Conservation (phyloP, 2,888 invertebrate species). For the Rhimphoctona megacephalus region DNA sequence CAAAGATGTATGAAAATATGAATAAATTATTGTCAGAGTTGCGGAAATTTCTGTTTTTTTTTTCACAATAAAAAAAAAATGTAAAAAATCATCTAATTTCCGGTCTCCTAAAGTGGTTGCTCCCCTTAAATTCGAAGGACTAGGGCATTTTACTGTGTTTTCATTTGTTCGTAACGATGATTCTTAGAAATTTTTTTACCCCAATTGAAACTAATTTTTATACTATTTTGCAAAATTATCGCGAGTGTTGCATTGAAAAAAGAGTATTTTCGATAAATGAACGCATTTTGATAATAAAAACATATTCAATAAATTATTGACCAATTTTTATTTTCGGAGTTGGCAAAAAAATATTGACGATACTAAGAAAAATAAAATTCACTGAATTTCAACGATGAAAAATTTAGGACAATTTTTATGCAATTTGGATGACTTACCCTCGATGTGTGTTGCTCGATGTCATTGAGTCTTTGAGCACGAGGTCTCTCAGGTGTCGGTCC, state of each 20-base stretch:
- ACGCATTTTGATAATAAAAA: too few species aligned
- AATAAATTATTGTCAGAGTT: too few species aligned
- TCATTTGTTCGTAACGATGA: not conserved
- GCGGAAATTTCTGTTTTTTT: too few species aligned
- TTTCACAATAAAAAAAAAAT: too few species aligned
- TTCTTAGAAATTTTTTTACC: not conserved
- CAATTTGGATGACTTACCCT: slow-evolving; percentile 76
- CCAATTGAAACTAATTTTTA: not conserved
- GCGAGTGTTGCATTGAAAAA: too few species aligned
- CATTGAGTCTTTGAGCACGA: slow-evolving; percentile 82
- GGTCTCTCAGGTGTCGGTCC: slow-evolving; percentile 83
- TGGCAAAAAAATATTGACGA: not conserved
- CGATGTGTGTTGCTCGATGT: slow-evolving; percentile 82
- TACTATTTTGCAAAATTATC: too few species aligned
- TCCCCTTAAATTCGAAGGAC: not conserved
- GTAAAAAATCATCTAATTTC: too few species aligned
- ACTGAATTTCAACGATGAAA: not conserved
- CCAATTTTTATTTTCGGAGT: not conserved
- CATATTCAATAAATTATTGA: not conserved
- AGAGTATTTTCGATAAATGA: too few species aligned
- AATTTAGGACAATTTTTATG: not conserved
- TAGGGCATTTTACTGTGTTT: not conserved
- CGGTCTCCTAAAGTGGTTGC: too few species aligned
- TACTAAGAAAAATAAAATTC: not conserved
- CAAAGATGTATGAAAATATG: too few species aligned